Conservation (phyloP, 2,797 vertebrate species). For the Poeciliopsis turneri region DNA sequence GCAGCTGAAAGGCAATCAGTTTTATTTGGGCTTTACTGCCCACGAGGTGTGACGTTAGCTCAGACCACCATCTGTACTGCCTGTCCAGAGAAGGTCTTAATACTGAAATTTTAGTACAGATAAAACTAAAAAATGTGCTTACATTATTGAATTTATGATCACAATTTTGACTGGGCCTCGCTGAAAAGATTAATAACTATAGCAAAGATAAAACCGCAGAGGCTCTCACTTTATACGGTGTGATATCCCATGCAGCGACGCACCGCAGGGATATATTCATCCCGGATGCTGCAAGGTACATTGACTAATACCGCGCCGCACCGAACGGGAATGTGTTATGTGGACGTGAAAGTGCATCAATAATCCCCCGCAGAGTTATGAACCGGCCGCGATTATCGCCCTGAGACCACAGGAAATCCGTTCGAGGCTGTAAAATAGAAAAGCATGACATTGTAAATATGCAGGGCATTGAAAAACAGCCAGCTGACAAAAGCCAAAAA, state of each 20-base stretch:
- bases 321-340: slow-evolving; percentile 54
- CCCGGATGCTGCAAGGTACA: slow-evolving; percentile 45
- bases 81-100: background rate
- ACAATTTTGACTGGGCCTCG: background rate
- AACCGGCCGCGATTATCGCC: slow-evolving; percentile 75
- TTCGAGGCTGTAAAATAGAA: slow-evolving; percentile 76
- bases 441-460: slow-evolving; percentile 79
- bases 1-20: background rate
- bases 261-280: slow-evolving; percentile 29
- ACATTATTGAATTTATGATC: background rate
- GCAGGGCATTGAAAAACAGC: slow-evolving; percentile 73
- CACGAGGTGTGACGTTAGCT: background rate
- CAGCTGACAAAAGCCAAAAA: slow-evolving; percentile 72
- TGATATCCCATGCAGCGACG: slow-evolving; percentile 19
- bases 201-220: background rate
- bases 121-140: background rate
- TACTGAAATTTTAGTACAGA: background rate
- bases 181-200: background rate
- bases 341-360: slow-evolving; percentile 67
- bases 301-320: slow-evolving; percentile 52
- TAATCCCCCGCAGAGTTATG: slow-evolving; percentile 72
- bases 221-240: background rate
- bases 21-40: background rate
- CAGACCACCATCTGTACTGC: background rate
- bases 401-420: slow-evolving; percentile 66